Percentiles rank a stretch among this genome's conserved stretches.
These are phyloP conservation scores for Scaptomyza montana DNA, from an alignment of 1,140 invertebrate species.

Conservation along the genomic window DNA sequence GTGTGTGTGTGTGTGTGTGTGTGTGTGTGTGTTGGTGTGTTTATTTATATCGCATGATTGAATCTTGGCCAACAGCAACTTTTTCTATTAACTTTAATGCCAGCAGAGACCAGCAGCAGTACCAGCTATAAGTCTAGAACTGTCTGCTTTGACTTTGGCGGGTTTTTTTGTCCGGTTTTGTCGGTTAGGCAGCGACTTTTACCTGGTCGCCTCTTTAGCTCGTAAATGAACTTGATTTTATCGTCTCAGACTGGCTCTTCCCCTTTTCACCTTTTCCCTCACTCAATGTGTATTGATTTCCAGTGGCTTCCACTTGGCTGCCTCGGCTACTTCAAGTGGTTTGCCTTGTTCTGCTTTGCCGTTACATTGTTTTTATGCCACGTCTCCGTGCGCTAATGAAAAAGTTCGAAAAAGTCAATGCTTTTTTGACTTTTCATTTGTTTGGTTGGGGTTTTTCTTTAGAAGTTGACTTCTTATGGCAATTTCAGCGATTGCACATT, in stretches of 20 bases:
- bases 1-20: slow-evolving; percentile 50
- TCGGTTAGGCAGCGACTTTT: slow-evolving; percentile 29
- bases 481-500: slow-evolving; percentile 40
- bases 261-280: background rate
- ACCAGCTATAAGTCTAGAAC: slow-evolving; percentile 48
- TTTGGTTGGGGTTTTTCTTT: slow-evolving; percentile 12
- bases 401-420: slow-evolving; percentile 61
- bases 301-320: slow-evolving; percentile 65
- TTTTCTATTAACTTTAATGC: slow-evolving; percentile 83
- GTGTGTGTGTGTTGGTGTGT: slow-evolving; percentile 54
- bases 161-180: slow-evolving; percentile 39
- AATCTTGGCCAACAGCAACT: slow-evolving; percentile 82
- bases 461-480: slow-evolving; percentile 40
- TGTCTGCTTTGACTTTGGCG: slow-evolving; percentile 22
- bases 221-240: slow-evolving; percentile 81
- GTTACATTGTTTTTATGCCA: slow-evolving; percentile 60
- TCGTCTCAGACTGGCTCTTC: slow-evolving; percentile 56
- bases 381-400: slow-evolving; percentile 55
- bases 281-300: slow-evolving; percentile 68
- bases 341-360: slow-evolving; percentile 18
- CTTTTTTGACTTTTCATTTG: slow-evolving; percentile 51
- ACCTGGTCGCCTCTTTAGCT: slow-evolving; percentile 63
- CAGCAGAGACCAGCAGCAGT: slow-evolving; percentile 40
- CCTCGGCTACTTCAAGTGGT: slow-evolving; percentile 67
- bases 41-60: slow-evolving; percentile 82